Evolutionary conservation across 1,140 invertebrate species (phyloP).

Genomic region (Drosophila guanche): DNA sequence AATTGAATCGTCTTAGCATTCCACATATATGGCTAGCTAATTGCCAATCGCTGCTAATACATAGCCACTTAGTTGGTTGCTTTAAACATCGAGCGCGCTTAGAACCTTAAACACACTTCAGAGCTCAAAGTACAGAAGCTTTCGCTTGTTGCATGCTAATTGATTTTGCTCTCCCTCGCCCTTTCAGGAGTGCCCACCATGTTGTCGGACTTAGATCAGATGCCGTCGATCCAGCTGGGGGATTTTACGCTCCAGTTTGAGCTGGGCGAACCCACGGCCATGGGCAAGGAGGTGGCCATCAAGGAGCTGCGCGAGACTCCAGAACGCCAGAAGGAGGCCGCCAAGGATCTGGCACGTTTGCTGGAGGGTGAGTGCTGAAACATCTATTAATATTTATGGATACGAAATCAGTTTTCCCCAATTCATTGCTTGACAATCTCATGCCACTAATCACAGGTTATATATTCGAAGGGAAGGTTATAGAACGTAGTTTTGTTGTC

Average conservation of each 20-base stretch:
- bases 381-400: background rate
- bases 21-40: slow-evolving; percentile 29
- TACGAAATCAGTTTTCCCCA: slow-evolving; percentile 6
- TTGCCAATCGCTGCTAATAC: slow-evolving; percentile 32
- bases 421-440: background rate
- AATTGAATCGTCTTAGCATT: slow-evolving; percentile 30
- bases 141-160: slow-evolving; percentile 45
- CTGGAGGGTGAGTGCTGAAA: slow-evolving; percentile 86
- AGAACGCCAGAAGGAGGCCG: slow-evolving; percentile 87
- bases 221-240: slow-evolving; percentile 88
- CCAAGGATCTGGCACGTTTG: slow-evolving; percentile 86
- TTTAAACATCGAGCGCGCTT: slow-evolving; percentile 11
- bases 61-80: slow-evolving; percentile 23
- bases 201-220: slow-evolving; percentile 87
- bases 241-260: slow-evolving; percentile 88
- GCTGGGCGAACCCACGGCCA: slow-evolving; percentile 86
- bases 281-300: slow-evolving; percentile 88
- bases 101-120: slow-evolving; percentile 9
- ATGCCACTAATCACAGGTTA: slow-evolving; percentile 27
- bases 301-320: slow-evolving; percentile 89
- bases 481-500: too few relatives aligned
- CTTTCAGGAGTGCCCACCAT: slow-evolving; percentile 87
- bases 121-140: slow-evolving; percentile 32
- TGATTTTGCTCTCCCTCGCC: slow-evolving; percentile 15
- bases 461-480: background rate